Base-by-base conservation (phyloP, 2,797 vertebrate species). In the Buphagus erythrorhynchus region DNA sequence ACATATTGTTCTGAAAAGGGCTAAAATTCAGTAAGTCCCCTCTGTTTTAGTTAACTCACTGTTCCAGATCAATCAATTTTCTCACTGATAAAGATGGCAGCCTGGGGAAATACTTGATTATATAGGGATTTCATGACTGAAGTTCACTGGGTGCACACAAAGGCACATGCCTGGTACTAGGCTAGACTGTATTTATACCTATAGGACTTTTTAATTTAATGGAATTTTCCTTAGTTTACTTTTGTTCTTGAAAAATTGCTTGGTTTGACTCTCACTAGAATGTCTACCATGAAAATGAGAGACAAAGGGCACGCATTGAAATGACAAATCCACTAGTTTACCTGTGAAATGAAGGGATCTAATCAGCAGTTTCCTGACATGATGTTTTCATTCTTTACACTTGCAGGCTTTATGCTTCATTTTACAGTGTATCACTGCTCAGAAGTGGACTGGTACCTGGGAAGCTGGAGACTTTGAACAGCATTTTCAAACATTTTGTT, bases 291-390 rank as follows among this genome's bases (percentile, higher is more conserved):
- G 26, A 55, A 22, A 73, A 72, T n/a, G 20, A 82, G 12, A 61
- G 13, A 49, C 5, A 68, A 31, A 33, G 5, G 3, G 3, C 12
- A 51, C 9, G 25, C 0, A 1, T 0, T 72, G 26, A 87, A 49
- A 75, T 36, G 13, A 38, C 12, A 94, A 74, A 40, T 69, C 8
- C 5, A 2, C 16, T 66, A 54, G 13, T 13, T 75, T 80, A 62
- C 11, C 20, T 77, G 3, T 35, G 24, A 78, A 85, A 72, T 36
- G 1, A 57, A 14, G 7, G 9, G 6, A 51, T 13, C 5, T 65
- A 33, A 28, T 19, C 13, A 69, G 29, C 11, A 65, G 16, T 54
- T 63, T 75, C 17, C 21, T 68, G 33, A 25, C 5, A 18, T 28
- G 25, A 25, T 62, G 36, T 72, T 87, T 86, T 45, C 28, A 26